Conservation (phyloP, 2,888 invertebrate genomes). For the Bombylius major region DNA sequence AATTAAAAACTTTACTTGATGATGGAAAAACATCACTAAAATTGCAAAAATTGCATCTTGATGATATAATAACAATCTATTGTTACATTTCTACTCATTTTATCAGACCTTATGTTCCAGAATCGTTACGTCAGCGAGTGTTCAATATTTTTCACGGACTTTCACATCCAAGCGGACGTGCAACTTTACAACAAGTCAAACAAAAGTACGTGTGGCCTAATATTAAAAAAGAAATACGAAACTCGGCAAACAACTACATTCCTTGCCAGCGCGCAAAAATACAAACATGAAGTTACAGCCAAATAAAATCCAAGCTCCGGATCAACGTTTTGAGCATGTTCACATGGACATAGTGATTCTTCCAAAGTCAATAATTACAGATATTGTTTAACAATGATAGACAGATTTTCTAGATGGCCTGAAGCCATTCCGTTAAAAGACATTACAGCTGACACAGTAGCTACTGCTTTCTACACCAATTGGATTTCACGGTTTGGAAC, state of each 20-base stretch:
- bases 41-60: background rate
- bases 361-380: background rate
- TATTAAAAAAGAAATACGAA: conserved; percentile 12
- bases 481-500: conserved; percentile 6
- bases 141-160: too few relatives aligned
- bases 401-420: conserved; percentile 3
- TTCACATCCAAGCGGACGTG: conserved; percentile 16
- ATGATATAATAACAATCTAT: background rate
- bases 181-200: conserved; percentile 8
- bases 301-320: background rate
- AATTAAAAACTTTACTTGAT: background rate
- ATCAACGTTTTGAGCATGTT: conserved; percentile 2
- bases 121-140: background rate
- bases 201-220: conserved; percentile 16
- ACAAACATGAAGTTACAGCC: background rate
- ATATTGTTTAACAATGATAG: conserved; percentile 1
- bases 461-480: background rate
- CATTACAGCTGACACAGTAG: conserved; percentile 10
- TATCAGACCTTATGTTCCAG: background rate
- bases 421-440: conserved; percentile 1
- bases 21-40: background rate
- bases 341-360: background rate
- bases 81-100: background rate
- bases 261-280: conserved; percentile 5
- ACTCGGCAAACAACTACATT: background rate